phyloP scores from a whole-genome alignment of 2,113 vertebrate species.

The Onychorhynchus coronatus region DNA sequence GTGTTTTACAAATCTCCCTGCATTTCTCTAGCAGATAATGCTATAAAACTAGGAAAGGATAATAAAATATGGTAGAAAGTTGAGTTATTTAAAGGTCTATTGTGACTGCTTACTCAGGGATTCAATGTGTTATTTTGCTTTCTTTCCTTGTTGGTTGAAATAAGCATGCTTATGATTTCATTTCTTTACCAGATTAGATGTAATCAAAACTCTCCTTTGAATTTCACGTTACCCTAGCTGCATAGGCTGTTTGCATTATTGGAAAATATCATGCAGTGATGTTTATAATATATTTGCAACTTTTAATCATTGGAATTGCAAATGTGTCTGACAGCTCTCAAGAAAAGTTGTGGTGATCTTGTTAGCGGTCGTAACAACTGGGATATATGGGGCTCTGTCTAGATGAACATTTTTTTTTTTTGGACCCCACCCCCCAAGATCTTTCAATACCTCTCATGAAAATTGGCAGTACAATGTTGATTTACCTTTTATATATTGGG shows the following conservation, averaged over 20 bases:
- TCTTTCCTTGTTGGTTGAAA: conserved; percentile 63
- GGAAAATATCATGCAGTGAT: conserved; percentile 52
- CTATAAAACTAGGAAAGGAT: conserved; percentile 78
- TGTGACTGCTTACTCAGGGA: conserved; percentile 78
- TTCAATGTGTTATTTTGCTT: conserved; percentile 70
- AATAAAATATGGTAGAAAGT: conserved; percentile 80
- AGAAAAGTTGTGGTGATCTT: conserved; percentile 56
- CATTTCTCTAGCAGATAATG: conserved; percentile 78
- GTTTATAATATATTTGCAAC: conserved; percentile 68
- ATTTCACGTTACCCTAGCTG: conserved; percentile 58
- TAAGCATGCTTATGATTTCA: conserved; percentile 67
- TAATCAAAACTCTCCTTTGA: conserved; percentile 71
- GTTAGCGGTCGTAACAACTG: background rate
- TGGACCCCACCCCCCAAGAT: background rate
- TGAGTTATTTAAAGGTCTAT: conserved; percentile 85
- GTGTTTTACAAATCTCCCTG: conserved; percentile 85
- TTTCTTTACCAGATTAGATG: conserved; percentile 68
- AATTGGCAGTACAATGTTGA: background rate
- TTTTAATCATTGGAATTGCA: conserved; percentile 63
- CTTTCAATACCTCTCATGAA: background rate
- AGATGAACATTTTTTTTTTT: background rate
- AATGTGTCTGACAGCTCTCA: conserved; percentile 37
- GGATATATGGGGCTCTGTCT: background rate
- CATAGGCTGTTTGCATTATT: conserved; percentile 66
- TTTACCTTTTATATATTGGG: background rate